A percentile compares a stretch with the other conserved stretches of the same genome.
Conservation (phyloP, 2,888 invertebrate genomes). For the Athrips mouffetella region DNA sequence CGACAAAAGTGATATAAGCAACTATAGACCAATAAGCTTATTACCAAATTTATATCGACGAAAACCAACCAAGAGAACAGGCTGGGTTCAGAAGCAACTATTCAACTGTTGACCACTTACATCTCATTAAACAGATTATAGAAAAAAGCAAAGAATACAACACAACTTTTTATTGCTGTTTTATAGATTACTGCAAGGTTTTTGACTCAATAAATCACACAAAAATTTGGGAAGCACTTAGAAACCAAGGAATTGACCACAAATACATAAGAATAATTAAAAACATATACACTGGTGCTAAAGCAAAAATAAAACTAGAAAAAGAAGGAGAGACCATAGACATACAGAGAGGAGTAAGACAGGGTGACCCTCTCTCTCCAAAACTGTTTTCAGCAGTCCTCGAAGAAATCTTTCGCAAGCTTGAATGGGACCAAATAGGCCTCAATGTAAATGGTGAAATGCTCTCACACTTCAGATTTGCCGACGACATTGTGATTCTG, state of each 20-base stretch:
- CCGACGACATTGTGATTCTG: too few relatives aligned
- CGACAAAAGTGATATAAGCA: conserved; percentile 9
- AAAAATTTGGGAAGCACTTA: conserved; percentile 21
- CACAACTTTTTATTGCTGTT: conserved; percentile 18
- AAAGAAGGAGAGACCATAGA: conserved; percentile 9
- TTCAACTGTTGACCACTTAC: conserved; percentile 15
- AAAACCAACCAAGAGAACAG: conserved; percentile 17
- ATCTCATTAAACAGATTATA: conserved; percentile 17
- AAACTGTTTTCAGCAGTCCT: conserved; percentile 1
- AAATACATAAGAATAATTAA: conserved; percentile 16
- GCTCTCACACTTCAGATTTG: too few relatives aligned
- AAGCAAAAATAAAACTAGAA: conserved; percentile 17
- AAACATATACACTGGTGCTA: conserved; percentile 16
- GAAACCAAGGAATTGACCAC: conserved; percentile 13
- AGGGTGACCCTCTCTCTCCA: conserved; percentile 16
- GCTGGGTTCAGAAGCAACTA: conserved; percentile 17
- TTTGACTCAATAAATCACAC: conserved; percentile 22
- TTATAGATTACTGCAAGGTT: conserved; percentile 23
- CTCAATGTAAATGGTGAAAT: too few relatives aligned
- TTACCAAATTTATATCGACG: conserved; percentile 19
- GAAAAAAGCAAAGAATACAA: conserved; percentile 18
- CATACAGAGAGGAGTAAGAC: conserved; percentile 16
- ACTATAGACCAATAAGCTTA: conserved; percentile 16
- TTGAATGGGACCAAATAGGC: conserved; percentile 10
- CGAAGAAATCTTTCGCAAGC: background rate